phyloP scores from a whole-genome alignment of 2,888 invertebrate species.

The Smittia aterrima region DNA sequence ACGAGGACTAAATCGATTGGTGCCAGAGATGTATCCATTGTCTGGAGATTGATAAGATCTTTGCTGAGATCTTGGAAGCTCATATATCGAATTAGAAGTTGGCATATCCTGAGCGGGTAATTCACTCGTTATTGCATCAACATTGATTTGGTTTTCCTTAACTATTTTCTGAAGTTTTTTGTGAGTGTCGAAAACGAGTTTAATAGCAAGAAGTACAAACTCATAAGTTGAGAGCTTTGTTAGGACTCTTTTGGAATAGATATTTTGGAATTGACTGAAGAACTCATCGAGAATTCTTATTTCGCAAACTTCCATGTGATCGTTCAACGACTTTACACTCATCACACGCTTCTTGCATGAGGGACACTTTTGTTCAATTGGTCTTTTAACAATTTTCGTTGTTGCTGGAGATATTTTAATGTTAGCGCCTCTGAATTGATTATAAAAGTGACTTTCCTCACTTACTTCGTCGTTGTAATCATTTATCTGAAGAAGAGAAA shows the following conservation, averaged over 20 bases:
- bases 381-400: neutral
- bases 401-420: neutral
- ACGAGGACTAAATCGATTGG: no score
- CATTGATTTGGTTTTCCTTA: neutral
- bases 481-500: no score
- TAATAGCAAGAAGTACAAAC: neutral
- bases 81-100: no score
- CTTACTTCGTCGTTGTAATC: neutral
- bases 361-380: neutral
- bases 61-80: neutral
- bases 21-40: neutral
- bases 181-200: neutral
- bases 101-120: neutral
- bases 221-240: neutral
- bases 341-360: constrained; percentile 4
- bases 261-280: neutral
- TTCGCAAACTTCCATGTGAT: neutral
- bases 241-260: neutral
- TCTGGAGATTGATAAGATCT: neutral
- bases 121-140: neutral
- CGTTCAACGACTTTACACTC: neutral
- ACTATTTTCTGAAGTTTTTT: neutral
- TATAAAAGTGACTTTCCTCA: neutral
- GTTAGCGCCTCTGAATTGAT: neutral
- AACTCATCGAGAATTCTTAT: neutral